These are phyloP conservation scores for Flabesymbios commensalis DNA, from an alignment of 2,888 invertebrate species.

Conservation along the genomic window DNA sequence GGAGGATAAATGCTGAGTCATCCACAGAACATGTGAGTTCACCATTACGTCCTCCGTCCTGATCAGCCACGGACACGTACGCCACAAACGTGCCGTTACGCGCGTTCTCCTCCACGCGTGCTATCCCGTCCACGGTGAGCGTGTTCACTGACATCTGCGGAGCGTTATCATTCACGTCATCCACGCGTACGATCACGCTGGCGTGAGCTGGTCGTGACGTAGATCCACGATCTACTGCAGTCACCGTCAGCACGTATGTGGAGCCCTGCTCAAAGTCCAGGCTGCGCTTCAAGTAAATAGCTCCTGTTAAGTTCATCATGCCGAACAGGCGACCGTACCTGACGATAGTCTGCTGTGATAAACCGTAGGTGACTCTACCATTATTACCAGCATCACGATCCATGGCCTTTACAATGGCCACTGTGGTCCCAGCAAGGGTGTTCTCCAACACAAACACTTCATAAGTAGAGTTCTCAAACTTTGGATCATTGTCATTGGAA, in stretches of 20 bases:
- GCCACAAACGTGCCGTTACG: conserved; percentile 15
- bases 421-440: not conserved
- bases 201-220: not conserved
- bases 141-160: conserved; percentile 14
- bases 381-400: not conserved
- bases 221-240: not conserved
- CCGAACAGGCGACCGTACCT: conserved; percentile 1
- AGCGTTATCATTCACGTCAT: conserved; percentile 11
- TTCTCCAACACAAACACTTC: conserved; percentile 6
- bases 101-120: conserved; percentile 12
- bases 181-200: conserved; percentile 6
- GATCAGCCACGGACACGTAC: conserved; percentile 11
- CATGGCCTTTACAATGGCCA: not conserved
- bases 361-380: not conserved
- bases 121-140: not conserved
- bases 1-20: not conserved
- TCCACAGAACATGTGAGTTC: not conserved
- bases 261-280: not conserved
- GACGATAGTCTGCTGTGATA: not conserved
- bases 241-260: conserved; percentile 1
- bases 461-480: conserved; percentile 7
- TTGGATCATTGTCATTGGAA: conserved; percentile 2
- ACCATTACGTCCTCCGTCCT: conserved; percentile 10
- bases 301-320: not conserved
- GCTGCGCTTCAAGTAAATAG: not conserved